Evolutionary conservation across 2,888 invertebrate genomes (phyloP).

Genomic region (Atethmia centrago): DNA sequence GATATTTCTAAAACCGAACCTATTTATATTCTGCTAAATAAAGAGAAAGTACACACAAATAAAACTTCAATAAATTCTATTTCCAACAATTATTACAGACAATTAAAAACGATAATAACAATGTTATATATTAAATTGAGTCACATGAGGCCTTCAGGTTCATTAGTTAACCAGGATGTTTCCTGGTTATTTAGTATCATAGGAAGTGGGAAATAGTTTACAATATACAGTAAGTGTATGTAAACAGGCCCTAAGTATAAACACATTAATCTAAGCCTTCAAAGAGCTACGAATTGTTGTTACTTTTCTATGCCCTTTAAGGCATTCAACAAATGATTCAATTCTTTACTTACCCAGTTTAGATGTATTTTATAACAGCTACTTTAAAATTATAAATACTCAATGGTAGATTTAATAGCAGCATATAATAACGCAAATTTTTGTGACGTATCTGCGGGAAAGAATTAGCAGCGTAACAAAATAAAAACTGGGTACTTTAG

Average conservation of each 20-base stretch:
- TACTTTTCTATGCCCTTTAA: neutral
- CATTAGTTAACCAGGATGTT: neutral
- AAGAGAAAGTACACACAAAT: neutral
- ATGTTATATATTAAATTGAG: neutral
- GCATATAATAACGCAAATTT: conserved; percentile 5
- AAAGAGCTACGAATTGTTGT: too few species aligned
- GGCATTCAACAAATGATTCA: neutral
- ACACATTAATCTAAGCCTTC: neutral
- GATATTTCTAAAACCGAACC: neutral
- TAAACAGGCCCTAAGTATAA: neutral
- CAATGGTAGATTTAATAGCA: neutral
- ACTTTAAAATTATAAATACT: neutral
- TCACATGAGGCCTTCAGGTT: neutral
- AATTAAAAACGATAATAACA: neutral
- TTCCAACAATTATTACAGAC: neutral
- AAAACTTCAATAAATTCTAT: neutral
- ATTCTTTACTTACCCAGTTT: neutral
- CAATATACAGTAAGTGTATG: neutral
- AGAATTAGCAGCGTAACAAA: neutral
- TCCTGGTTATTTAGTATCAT: neutral
- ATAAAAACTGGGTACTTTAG: conserved; percentile 13
- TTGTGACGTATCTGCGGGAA: neutral
- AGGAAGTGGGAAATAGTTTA: neutral
- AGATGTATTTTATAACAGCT: neutral
- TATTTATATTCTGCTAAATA: neutral